Evolutionary conservation across 2,797 vertebrate genomes (phyloP), one percentile per base, ranked within the genome.

Genomic region (Microctenopoma stevenorrisi): DNA sequence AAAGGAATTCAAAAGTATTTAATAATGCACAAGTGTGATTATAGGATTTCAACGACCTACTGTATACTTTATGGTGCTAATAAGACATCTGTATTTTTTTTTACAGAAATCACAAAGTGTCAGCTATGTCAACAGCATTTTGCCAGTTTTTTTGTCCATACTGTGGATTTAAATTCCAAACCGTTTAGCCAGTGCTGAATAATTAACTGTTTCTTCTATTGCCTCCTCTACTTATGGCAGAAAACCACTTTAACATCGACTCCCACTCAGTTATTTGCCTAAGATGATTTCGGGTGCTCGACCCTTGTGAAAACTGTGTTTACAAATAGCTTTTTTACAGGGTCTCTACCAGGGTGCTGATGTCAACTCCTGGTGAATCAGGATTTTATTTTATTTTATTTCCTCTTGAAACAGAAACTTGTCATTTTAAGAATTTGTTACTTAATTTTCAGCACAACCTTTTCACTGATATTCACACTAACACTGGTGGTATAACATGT

Each of bases 11-110:
- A 54, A 82, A 77, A 67, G 8, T 78, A 12, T 84, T 81, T 84
- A 63, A 78, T 50, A 50, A 68, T 83, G 70, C 83, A 83, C 78
- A 84, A 79, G 50, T 68, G 62, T 67, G 60, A 83, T 72, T 18
- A 84, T 82, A 86, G 74, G 80, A 88, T 72, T 79, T 88, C 30
- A 85, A 43, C 88, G 88, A 74, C 67, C 86, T 85, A 89, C 87
- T 91, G 87, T 92, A 89, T 64, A 79, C 86, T 88, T 82, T 72
- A 83, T 87, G 93, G 93, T 94, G 93, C 93, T 94, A 93, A 84
- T 59, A 59, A 87, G 40, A 88, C 53, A 58, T 87, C 70, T 62
- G 49, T 60, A 33, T 54, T 33, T 65, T 79, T 47, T 56, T 64
- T 74, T 35, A 72, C 75, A 79, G 28, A 78, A 80, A 84, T 74